Evolutionary conservation across 2,797 vertebrate species (phyloP).

Genomic region (Eurystomus glaucurus): DNA sequence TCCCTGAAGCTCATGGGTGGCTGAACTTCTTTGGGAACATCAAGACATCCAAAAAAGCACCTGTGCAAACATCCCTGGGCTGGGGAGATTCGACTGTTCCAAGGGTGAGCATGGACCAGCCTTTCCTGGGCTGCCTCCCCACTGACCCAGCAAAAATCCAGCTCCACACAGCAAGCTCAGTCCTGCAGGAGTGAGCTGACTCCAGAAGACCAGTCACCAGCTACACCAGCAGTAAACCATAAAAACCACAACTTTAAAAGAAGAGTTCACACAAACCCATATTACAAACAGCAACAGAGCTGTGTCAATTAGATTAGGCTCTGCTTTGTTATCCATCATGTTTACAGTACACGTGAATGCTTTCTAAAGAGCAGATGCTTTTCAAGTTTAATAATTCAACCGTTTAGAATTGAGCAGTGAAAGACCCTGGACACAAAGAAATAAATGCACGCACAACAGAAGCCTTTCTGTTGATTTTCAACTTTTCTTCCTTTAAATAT

Average conservation of each 20-base stretch:
- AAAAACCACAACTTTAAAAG: background rate
- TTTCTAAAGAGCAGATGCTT: constrained; percentile 67
- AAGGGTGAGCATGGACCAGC: background rate
- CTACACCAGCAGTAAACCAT: background rate
- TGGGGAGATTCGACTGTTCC: background rate
- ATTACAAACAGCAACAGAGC: constrained; percentile 16
- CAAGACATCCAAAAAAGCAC: background rate
- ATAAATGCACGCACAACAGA: background rate
- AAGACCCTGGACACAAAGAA: constrained; percentile 40
- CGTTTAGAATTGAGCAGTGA: constrained; percentile 12
- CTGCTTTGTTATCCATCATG: constrained; percentile 62
- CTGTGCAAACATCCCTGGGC: background rate
- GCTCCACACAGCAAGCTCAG: fast-evolving
- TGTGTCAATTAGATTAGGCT: constrained; percentile 52
- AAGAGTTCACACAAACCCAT: background rate
- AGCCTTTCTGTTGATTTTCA: constrained; percentile 1
- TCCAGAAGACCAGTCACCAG: background rate
- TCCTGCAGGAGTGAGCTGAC: background rate
- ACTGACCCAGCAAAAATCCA: background rate
- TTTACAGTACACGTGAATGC: constrained; percentile 47
- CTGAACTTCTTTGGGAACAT: background rate
- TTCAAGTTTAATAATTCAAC: constrained; percentile 69
- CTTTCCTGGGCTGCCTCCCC: background rate
- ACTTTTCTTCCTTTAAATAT: background rate
- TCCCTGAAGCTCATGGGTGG: background rate